A percentile compares a stretch with the other conserved stretches of the same genome.
These are phyloP conservation scores for Trachelus tabidus DNA, from an alignment of 2,888 invertebrate genomes.

Conservation along the genomic window DNA sequence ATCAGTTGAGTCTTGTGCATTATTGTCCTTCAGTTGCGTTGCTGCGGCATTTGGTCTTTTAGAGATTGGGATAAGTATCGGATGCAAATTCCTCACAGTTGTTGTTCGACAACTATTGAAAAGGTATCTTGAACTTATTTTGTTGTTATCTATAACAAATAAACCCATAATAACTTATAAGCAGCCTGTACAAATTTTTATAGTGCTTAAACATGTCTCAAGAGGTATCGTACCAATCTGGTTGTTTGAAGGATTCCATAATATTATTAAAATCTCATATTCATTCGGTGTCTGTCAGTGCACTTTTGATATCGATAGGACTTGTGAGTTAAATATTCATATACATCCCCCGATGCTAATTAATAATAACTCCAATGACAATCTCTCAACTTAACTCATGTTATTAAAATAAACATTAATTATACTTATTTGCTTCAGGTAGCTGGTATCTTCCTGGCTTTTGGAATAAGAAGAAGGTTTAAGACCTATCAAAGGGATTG, in stretches of 20 bases:
- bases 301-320: slow-evolving; percentile 36
- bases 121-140: slow-evolving; percentile 30
- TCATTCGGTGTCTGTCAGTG: slow-evolving; percentile 39
- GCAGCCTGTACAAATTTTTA: background rate
- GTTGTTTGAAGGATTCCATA: slow-evolving; percentile 42
- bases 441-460: slow-evolving; percentile 36
- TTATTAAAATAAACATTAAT: background rate
- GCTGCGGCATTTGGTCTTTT: slow-evolving; percentile 48
- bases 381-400: too few species aligned
- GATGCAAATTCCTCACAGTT: slow-evolving; percentile 46
- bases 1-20: background rate
- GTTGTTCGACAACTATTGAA: slow-evolving; percentile 41
- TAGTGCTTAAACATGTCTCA: slow-evolving; percentile 47
- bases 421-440: slow-evolving; percentile 19
- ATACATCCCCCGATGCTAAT: background rate
- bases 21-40: slow-evolving; percentile 36
- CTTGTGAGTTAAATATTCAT: slow-evolving; percentile 34
- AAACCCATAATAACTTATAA: background rate
- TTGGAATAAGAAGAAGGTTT: slow-evolving; percentile 35
- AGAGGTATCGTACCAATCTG: slow-evolving; percentile 41
- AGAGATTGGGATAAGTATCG: slow-evolving; percentile 44
- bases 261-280: slow-evolving; percentile 46
- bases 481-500: slow-evolving; percentile 28
- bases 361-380: background rate
- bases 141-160: background rate